Percentiles rank a stretch among this genome's conserved stretches.
Conservation (phyloP, 2,797 vertebrate species). For the Urocyon cinereoargenteus region DNA sequence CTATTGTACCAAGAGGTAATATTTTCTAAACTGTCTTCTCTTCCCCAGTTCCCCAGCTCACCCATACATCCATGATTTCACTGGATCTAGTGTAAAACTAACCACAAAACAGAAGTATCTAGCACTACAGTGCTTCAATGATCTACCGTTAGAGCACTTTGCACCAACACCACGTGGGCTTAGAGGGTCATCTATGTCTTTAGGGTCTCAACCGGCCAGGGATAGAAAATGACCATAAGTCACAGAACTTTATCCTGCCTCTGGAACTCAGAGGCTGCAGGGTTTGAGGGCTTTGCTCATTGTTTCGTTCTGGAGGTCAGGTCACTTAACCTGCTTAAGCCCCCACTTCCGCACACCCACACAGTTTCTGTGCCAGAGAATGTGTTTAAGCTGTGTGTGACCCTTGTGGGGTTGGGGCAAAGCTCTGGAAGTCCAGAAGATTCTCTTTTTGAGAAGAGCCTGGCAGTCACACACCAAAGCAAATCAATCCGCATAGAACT, state of each 20-base stretch:
- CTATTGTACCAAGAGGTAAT: neutral
- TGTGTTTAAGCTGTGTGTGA: neutral
- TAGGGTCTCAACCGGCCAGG: neutral
- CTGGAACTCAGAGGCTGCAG: neutral
- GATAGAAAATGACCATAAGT: neutral
- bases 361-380: neutral
- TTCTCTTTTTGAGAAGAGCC: neutral
- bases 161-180: neutral
- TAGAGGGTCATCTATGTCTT: neutral
- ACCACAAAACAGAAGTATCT: neutral
- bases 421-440: neutral
- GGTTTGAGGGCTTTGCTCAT: neutral
- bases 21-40: neutral
- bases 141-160: neutral
- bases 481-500: neutral
- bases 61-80: neutral
- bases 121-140: neutral
- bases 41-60: neutral
- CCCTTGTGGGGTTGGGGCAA: neutral
- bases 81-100: neutral
- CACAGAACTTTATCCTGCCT: neutral
- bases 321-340: neutral
- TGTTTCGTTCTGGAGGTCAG: neutral
- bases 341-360: neutral
- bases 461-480: neutral